phyloP scores from a whole-genome alignment of 2,797 vertebrate genomes.

The Geotrypetes seraphini region DNA sequence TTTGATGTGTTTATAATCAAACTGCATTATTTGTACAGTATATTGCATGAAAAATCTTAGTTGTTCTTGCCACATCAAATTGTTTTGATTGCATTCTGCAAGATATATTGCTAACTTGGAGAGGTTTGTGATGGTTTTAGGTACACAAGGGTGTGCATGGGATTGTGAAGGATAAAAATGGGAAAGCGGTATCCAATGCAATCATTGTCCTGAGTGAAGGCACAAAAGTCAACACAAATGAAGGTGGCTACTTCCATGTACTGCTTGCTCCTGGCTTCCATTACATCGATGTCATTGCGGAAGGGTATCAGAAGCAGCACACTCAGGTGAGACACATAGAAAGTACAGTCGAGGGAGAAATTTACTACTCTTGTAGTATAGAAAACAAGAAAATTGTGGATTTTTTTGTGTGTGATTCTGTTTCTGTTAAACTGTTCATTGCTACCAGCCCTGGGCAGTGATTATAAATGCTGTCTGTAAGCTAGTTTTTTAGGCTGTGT shows the following conservation, averaged over 20 bases:
- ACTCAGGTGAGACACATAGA: constrained; percentile 55
- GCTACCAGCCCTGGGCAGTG: too few relatives aligned
- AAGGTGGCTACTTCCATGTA: constrained; percentile 85
- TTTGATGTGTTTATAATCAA: too few relatives aligned
- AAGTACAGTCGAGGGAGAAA: too few relatives aligned
- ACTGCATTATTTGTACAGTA: too few relatives aligned
- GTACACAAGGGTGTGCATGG: constrained; percentile 93
- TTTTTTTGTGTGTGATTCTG: too few relatives aligned
- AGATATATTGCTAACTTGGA: too few relatives aligned
- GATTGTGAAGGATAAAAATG: constrained; percentile 77
- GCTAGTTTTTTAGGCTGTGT: too few relatives aligned
- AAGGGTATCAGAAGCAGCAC: constrained; percentile 84
- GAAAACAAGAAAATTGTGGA: background rate
- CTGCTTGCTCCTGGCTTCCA: constrained; percentile 82
- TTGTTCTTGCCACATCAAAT: too few relatives aligned
- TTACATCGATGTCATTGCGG: constrained; percentile 76
- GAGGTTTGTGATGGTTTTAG: constrained; percentile 52
- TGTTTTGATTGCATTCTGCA: too few relatives aligned
- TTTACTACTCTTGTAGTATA: rapidly evolving
- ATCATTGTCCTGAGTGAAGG: constrained; percentile 77
- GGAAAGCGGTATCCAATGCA: constrained; percentile 80
- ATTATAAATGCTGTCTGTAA: too few relatives aligned
- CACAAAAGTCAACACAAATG: constrained; percentile 63
- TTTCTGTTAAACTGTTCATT: too few relatives aligned
- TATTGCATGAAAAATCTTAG: too few relatives aligned